Base-by-base conservation (phyloP, 2,113 vertebrate species). In the Corythoichthys intestinalis region DNA sequence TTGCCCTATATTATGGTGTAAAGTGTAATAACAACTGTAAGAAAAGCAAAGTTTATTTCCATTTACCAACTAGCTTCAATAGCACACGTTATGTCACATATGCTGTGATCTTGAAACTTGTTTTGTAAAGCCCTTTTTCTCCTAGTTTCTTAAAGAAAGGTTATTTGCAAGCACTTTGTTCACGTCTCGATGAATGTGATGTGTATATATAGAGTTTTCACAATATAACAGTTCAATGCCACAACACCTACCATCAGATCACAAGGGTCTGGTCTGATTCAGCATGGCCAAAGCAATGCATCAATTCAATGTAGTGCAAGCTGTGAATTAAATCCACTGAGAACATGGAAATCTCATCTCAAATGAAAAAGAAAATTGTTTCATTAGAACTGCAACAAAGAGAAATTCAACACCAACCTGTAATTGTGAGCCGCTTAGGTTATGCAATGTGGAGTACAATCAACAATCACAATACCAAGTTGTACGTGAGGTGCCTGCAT, bases 161-260 rank as follows among this genome's bases (percentile, higher is more conserved):
- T 41, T 41, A 67, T 76, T 76, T 58, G 74, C 60, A 46, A 61
- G 28, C 9, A 17, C 35, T 52, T 49, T 70, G 37, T 54, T 65
- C 28, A 34, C 44, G 48, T 64, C 8, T 6, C 34, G 52, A 59
- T 67, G 20, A 8, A 11, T 73, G 14, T 11, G 41, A 1, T 38
- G 6, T 57, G 37, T 17, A 2, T 38, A 41, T 67, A 82, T 62
- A 73, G 75, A 72, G 10, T 68, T 67, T 77, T 6, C 15, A 6
- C 17, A 52, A 10, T 8, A 54, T 83, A 78, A 12, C 74, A n/a
- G 58, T 37, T 71, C 52, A 54, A 28, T 10, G 20, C 20, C 8
- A 4, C 6, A 28, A 11, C 15, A 15, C 49, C 15, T 8, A 54
- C 52, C 9, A 17, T 52, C 49, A 3, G 1, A 52, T 14, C 13